phyloP scores from a whole-genome alignment of 2,888 invertebrate genomes.

The Drosophila mulleri region DNA sequence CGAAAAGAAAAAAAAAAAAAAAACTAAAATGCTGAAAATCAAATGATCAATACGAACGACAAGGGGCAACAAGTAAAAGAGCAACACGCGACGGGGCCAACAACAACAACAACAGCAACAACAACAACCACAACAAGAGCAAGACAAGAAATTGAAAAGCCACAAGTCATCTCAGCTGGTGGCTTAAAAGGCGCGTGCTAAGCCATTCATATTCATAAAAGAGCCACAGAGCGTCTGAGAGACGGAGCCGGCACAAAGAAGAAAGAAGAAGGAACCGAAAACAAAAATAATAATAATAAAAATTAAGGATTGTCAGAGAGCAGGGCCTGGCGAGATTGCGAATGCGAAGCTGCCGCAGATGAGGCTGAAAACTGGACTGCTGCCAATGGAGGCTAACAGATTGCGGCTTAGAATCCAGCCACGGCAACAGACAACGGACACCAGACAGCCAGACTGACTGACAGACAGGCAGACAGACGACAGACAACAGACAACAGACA shows the following conservation, averaged over 20 bases:
- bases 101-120: slow-evolving; percentile 23
- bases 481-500: slow-evolving; percentile 2
- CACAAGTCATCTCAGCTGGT: slow-evolving; percentile 82
- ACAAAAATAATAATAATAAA: slow-evolving; percentile 55
- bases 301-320: slow-evolving; percentile 66
- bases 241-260: slow-evolving; percentile 35
- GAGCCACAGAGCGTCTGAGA: slow-evolving; percentile 46
- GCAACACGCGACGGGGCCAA: slow-evolving; percentile 41
- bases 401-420: slow-evolving; percentile 50
- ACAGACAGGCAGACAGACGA: neutral
- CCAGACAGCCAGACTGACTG: slow-evolving; percentile 10
- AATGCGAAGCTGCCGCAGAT: slow-evolving; percentile 46
- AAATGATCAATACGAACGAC: slow-evolving; percentile 73
- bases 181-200: slow-evolving; percentile 81
- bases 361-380: slow-evolving; percentile 58
- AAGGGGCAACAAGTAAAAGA: slow-evolving; percentile 62
- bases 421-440: slow-evolving; percentile 27
- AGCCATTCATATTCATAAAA: slow-evolving; percentile 81
- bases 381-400: slow-evolving; percentile 45
- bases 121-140: slow-evolving; percentile 22
- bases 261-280: slow-evolving; percentile 7
- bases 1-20: slow-evolving; percentile 14
- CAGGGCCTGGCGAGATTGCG: slow-evolving; percentile 53
- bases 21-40: slow-evolving; percentile 59
- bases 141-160: slow-evolving; percentile 75